These are phyloP conservation scores for Macrosiphum euphorbiae DNA, from an alignment of 2,888 invertebrate species.

Conservation along the genomic window DNA sequence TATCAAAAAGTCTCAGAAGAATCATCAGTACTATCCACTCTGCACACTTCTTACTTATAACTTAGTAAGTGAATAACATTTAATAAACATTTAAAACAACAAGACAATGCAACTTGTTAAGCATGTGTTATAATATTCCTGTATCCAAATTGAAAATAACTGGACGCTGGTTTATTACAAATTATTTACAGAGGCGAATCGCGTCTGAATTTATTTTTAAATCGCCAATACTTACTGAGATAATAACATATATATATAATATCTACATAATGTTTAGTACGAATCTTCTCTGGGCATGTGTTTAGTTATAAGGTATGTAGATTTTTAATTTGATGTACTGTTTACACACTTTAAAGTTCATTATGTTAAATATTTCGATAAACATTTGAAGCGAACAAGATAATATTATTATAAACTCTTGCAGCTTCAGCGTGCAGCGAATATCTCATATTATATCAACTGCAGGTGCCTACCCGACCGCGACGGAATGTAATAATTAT, in stretches of 20 bases:
- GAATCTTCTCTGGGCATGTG: not conserved
- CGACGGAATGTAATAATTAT: conserved; percentile 1
- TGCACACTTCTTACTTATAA: too few relatives aligned
- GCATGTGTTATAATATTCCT: not conserved
- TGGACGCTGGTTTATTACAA: not conserved
- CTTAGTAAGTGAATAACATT: not conserved
- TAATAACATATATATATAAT: not conserved
- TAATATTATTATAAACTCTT: not conserved
- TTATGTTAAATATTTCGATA: not conserved
- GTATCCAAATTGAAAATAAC: not conserved
- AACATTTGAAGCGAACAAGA: not conserved
- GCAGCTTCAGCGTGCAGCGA: not conserved
- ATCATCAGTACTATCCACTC: not conserved
- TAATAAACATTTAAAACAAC: not conserved
- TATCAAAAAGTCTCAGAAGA: not conserved
- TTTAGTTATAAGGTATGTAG: not conserved
- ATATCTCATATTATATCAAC: not conserved
- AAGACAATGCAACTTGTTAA: not conserved
- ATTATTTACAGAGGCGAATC: not conserved
- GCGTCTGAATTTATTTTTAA: not conserved
- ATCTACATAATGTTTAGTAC: not conserved
- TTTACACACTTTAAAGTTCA: not conserved
- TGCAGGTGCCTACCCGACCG: not conserved
- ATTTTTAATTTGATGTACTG: not conserved
- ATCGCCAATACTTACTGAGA: not conserved